Evolutionary conservation across 2,888 invertebrate genomes (phyloP), one percentile per base, ranked within the genome.

Genomic region (Megaustenia siamemsis): DNA sequence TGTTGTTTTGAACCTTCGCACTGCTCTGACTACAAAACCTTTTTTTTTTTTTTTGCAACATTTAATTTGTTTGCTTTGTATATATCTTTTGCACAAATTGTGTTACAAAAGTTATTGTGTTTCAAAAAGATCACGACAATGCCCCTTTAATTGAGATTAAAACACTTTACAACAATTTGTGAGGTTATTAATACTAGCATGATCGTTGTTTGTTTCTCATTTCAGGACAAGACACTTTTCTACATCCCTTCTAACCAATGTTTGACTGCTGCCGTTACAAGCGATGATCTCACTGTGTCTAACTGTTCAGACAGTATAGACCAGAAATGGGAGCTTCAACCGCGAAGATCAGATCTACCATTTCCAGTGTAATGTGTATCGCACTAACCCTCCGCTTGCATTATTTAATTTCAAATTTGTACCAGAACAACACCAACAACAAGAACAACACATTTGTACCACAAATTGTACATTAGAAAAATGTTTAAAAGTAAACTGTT

Each of bases 351-450:
- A n/a, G 87, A 87, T 69, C 21, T 86, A n/a, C 45, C 63, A 0
- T 86, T 84, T 75, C 85, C 86, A 56, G 10, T 32, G 32, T 76
- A 38, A 28, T n/a, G 1, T 66, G 97, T 98, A 91, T 97, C 97
- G 18, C 12, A 32, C 12, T 32, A 15, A 10, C 12, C 28, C 10
- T 21, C 28, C 24, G 28, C 60, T n/a, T 28, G 24, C 1, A 5
- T n/a, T 6, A 12, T 45, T 45, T 45, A n/a, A n/a, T n/a, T n/a
- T n/a, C n/a, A n/a, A n/a, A n/a, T n/a, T n/a, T n/a, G n/a, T n/a
- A n/a, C n/a, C n/a, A n/a, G n/a, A n/a, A n/a, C n/a, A n/a, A n/a
- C n/a, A n/a, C n/a, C n/a, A n/a, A n/a, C n/a, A n/a, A n/a, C n/a
- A n/a, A n/a, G n/a, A n/a, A n/a, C n/a, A n/a, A n/a, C n/a, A n/a